These are phyloP conservation scores for Sorex fumeus DNA, from an alignment of 2,113 vertebrate genomes.

Conservation along the genomic window DNA sequence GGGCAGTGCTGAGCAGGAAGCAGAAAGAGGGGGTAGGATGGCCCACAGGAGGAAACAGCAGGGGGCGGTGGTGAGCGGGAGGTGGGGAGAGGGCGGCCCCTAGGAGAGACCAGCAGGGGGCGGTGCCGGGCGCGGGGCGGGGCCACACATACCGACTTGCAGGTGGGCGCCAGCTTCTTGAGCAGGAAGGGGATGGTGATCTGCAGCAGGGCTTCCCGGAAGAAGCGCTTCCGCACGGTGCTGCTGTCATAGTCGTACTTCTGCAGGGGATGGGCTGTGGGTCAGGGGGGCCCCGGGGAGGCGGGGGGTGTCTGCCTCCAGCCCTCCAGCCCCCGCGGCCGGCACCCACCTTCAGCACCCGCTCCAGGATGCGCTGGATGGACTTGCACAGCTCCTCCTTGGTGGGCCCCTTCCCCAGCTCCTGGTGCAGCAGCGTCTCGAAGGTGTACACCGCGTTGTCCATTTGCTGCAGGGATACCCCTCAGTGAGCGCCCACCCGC, in stretches of 20 bases:
- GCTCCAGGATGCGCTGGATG: conserved; percentile 96
- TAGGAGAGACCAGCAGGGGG: too few relatives aligned
- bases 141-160: conserved; percentile 89
- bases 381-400: conserved; percentile 93
- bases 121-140: background rate
- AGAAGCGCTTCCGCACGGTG: conserved; percentile 96
- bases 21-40: too few relatives aligned
- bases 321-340: background rate
- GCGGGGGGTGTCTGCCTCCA: background rate
- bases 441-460: conserved; percentile 96
- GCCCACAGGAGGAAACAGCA: too few relatives aligned
- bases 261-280: conserved; percentile 79
- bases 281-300: rapidly evolving
- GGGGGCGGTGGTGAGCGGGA: too few relatives aligned
- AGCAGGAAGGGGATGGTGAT: conserved; percentile 97
- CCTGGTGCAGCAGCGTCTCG: conserved; percentile 96
- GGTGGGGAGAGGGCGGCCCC: rapidly evolving
- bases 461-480: conserved; percentile 97
- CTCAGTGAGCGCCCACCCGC: background rate
- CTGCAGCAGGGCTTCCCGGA: conserved; percentile 97
- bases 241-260: conserved; percentile 99
- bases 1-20: too few relatives aligned
- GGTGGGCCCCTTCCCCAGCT: conserved; percentile 90
- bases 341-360: conserved; percentile 95
- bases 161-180: conserved; percentile 94